Conservation (phyloP, 2,888 invertebrate genomes). For the Melanotus villosus region DNA sequence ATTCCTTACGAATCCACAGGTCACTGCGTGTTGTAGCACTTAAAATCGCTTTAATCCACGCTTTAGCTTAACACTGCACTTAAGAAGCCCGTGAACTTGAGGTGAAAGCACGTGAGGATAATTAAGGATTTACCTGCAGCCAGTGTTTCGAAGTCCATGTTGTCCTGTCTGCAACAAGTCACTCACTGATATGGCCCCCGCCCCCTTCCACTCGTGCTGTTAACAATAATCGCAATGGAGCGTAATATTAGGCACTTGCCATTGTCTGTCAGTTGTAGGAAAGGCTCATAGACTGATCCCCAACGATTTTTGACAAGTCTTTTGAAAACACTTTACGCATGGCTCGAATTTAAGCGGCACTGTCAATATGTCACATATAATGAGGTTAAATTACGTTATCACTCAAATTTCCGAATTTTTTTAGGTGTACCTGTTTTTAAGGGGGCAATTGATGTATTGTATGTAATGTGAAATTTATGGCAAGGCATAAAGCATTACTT, state of each 20-base stretch:
- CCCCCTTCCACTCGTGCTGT: constrained; percentile 52
- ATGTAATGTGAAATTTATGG: no score
- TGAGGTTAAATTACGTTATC: no score
- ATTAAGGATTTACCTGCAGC: constrained; percentile 64
- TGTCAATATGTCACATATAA: no score
- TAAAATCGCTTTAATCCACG: constrained; percentile 38
- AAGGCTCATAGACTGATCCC: constrained; percentile 30
- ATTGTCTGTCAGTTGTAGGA: constrained; percentile 45
- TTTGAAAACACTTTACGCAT: background rate
- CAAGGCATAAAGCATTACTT: no score
- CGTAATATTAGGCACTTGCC: constrained; percentile 55
- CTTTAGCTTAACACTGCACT: constrained; percentile 40
- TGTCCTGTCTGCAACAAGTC: constrained; percentile 56
- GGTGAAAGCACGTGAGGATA: constrained; percentile 42
- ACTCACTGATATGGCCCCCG: constrained; percentile 57
- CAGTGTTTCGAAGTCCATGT: constrained; percentile 65
- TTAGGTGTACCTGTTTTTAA: no score
- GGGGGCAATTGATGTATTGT: no score
- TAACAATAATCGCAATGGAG: constrained; percentile 51
- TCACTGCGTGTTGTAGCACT: constrained; percentile 50
- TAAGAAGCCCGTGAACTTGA: constrained; percentile 29
- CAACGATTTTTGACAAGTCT: constrained; percentile 28
- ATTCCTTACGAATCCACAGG: constrained; percentile 52
- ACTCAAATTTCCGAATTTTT: no score
- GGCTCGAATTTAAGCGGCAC: background rate